Evolutionary conservation across 2,888 invertebrate species (phyloP).

Genomic region (Alviniconcha strummeri): DNA sequence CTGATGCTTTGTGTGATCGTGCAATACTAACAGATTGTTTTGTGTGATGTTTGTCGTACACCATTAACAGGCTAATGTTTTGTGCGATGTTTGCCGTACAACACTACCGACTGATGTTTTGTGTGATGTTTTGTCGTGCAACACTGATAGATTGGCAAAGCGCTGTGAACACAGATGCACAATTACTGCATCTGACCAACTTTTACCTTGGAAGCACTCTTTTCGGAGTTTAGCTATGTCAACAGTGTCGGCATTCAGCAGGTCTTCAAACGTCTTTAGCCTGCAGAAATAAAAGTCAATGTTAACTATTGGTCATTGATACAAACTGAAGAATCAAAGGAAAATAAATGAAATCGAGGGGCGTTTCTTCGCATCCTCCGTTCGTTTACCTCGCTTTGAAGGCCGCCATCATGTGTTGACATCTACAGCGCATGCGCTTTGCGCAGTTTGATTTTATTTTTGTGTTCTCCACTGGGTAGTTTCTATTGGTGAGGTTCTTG

Average conservation of each 20-base stretch:
- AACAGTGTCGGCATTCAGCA: constrained; percentile 82
- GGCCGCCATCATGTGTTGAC: constrained; percentile 61
- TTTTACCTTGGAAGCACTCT: constrained; percentile 87
- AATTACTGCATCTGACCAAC: too few relatives aligned
- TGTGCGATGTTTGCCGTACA: too few relatives aligned
- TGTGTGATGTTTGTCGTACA: too few relatives aligned
- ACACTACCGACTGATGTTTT: too few relatives aligned
- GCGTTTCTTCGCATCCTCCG: constrained; percentile 25
- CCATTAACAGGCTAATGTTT: too few relatives aligned
- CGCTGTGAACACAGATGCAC: too few relatives aligned
- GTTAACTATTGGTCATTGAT: not conserved
- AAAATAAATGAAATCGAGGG: constrained; percentile 5
- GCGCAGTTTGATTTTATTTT: not conserved
- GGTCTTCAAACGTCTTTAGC: constrained; percentile 85
- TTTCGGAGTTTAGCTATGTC: constrained; percentile 81
- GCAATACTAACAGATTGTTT: too few relatives aligned
- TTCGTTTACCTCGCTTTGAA: constrained; percentile 58
- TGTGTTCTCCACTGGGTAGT: too few relatives aligned
- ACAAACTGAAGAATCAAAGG: not conserved
- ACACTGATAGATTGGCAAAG: too few relatives aligned
- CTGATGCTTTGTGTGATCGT: too few relatives aligned
- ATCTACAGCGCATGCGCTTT: constrained; percentile 38
- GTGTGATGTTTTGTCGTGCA: too few relatives aligned
- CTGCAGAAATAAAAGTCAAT: constrained; percentile 47
- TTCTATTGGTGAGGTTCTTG: too few relatives aligned